Evolutionary conservation across 2,888 invertebrate genomes (phyloP), one percentile per base, ranked within the genome.

Genomic region (Odontomyia ornata): DNA sequence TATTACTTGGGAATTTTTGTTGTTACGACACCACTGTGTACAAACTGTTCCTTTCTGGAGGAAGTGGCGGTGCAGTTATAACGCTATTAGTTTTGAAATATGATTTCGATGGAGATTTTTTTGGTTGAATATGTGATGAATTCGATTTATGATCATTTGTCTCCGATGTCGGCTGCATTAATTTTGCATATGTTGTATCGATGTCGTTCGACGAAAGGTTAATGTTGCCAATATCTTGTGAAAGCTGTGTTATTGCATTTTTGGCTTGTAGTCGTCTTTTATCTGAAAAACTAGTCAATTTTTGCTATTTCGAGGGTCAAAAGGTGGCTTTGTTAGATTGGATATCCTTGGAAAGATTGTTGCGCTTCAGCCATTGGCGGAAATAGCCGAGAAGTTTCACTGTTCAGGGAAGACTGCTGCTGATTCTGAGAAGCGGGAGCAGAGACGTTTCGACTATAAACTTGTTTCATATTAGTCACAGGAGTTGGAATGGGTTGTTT

Each of bases 1-100:
- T 62, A 46, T 36, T 71, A 36, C 81, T 80, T 3, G 84, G 80
- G 30, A 83, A 80, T 79, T 85, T 86, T 57, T 85, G 84, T 85
- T 89, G 86, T 82, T 93, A 93, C 9, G 91, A 92, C 94, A 95
- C 95, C 36, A 94, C 91, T 3, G 94, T 91, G 86, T 95, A 97
- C 60, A 96, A 96, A 28, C 95, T 95, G 77, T 95, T 95, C 79
- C 96, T 90, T 85, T 95, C 95, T 1, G 96, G 96, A 25, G 96
- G 95, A 62, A 93, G 91, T 0, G 95, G 93, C 73, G 93, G 90
- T 36, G 80, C 82, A 11, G 73, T 23, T 79, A 77, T 76, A 80
- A 80, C 62, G 80, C 85, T 73, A 86, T 87, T 30, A 36, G 43
- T 71, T 52, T 77, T 52, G n/a, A 64, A 43, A 71, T 73, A 56